Evolutionary conservation across 1,140 invertebrate genomes (phyloP), one percentile per base, ranked within the genome.

Genomic region (Drosophila gunungcola): DNA sequence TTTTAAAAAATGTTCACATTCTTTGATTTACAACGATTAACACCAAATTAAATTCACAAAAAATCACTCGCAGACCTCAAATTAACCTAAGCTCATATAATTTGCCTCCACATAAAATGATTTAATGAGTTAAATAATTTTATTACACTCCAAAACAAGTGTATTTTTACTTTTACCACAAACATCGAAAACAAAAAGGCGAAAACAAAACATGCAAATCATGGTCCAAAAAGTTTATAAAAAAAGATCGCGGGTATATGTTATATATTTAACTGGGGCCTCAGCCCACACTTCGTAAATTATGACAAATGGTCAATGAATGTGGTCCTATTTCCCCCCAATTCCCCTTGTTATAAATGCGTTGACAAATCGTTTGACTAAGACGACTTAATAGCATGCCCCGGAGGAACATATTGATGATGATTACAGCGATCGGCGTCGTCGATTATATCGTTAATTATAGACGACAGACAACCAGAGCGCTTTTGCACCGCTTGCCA

Each of bases 361-460:
- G 81, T 85, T 85, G 81, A 85, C 81, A 85, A 85, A 80, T 64
- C 73, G 78, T 67, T 77, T 21, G 55, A 65, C 48, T 51, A 85
- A 80, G 62, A 21, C 73, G 64, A 79, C 61, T 83, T 83, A 83
- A 84, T 84, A 64, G 77, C 78, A 52, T 58, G 67, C 62, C 65
- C 64, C 68, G 58, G 60, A 51, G 60, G 48, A 65, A 52, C 42
- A 54, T 51, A 46, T 45, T 61, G 43, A 76, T 68, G 62, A 76
- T 76, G 62, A 67, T 67, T 55, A 63, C 54, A 13, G 21, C 39
- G 56, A 82, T 82, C 77, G 43, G 72, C 53, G 27, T 10, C 61
- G 51, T 39, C 64, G 81, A 85, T 85, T 85, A 85, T 85, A 77
- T 85, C 72, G 81, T 85, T 85, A 85, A 85, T 85, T 85, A 80